Conservation (phyloP, 2,888 invertebrate species). For the Lasioglossum figueresi region DNA sequence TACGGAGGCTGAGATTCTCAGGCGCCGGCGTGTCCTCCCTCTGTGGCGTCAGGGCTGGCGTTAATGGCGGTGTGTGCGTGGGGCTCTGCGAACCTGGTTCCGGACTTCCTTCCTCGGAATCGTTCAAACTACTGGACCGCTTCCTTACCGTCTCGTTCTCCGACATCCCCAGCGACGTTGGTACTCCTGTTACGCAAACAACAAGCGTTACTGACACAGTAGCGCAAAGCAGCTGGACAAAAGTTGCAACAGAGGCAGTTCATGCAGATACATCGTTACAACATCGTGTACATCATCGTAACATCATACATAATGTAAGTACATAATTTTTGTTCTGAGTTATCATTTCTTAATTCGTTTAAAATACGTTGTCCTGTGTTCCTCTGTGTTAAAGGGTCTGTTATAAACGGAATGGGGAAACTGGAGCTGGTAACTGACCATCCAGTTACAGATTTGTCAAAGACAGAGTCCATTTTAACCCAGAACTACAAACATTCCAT, state of each 20-base stretch:
- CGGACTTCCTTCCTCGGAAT: constrained; percentile 81
- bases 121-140: constrained; percentile 78
- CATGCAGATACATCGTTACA: neutral
- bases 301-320: neutral
- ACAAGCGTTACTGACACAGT: neutral
- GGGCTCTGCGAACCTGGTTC: constrained; percentile 80
- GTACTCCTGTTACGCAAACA: constrained; percentile 28
- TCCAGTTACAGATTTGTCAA: neutral
- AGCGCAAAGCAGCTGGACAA: neutral
- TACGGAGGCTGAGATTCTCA: constrained; percentile 93
- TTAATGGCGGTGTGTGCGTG: constrained; percentile 79
- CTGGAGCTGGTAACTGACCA: neutral
- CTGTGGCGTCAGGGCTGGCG: constrained; percentile 78
- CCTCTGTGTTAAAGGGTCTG: neutral
- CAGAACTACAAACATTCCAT: neutral
- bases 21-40: constrained; percentile 86
- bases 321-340: neutral
- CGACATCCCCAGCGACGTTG: constrained; percentile 59
- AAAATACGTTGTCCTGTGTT: neutral
- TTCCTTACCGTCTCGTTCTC: constrained; percentile 72
- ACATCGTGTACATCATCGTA: neutral
- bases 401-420: too few relatives aligned
- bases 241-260: neutral
- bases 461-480: neutral
- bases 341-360: neutral